Evolutionary conservation across 2,888 invertebrate genomes (phyloP), one percentile per base, ranked within the genome.

Genomic region (Netelia inedita): DNA sequence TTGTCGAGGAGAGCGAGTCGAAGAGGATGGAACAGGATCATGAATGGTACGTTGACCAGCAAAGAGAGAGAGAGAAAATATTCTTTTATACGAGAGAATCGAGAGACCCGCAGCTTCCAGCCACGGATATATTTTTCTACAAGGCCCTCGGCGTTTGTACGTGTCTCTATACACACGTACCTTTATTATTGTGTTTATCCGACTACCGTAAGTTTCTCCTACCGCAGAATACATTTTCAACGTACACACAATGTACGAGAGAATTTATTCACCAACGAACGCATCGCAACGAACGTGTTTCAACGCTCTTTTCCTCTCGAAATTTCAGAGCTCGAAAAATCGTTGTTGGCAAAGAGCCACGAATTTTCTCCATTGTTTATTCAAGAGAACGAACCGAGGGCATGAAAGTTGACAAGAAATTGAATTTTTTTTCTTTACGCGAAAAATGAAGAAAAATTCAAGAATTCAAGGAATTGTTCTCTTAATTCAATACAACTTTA

Each of bases 11-110:
- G 28, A 83, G 71, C 50, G 66, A 80, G 80, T 71, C 63, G 23
- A 79, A 66, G 65, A 69, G 82, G 43, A 66, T 66, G 69, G 68
- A 68, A 86, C 85, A 61, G 87, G 28, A 28, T 89, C 87, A 89
- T 89, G 89, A 91, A 90, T 89, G 89, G 89, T 89, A 89, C 89
- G 81, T 90, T 90, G 90, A 90, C 89, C 89, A 88, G 86, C 46
- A 74, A 57, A 69, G 78, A 57, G 43, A 75, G 66, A 82, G 66
- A 66, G 59, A 78, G 69, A 69, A 55, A 78, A 41, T 16, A 69
- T 72, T 72, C 80, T 76, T 73, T 85, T 85, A 79, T 85, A 68
- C 81, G 69, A 73, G 43, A 78, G 78, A 78, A 78, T 74, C 81
- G 43, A 78, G 78, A 69, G 46, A 78, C 57, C 16, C 69, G 80